Base-by-base conservation (phyloP, 2,113 vertebrate species). In the Phyllostomus discolor region DNA sequence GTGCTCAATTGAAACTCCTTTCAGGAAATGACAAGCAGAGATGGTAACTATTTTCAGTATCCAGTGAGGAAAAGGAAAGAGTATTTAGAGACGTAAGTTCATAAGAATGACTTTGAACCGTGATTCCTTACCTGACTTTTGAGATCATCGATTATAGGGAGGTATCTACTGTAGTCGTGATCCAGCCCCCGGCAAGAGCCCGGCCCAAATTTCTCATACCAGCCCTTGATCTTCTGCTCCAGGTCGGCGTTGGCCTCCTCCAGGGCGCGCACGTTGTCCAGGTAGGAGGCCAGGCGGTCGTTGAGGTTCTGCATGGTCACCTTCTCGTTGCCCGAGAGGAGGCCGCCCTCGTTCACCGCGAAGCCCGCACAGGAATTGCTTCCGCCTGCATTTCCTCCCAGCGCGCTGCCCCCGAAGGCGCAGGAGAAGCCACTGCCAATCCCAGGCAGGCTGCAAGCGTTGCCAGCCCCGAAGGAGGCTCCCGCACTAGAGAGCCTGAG, bases 231-330 rank as follows among this genome's bases (percentile, higher is more conserved):
- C 97, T 99, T 99, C 81, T 91, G 14, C 91, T 99, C 99, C 73
- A 99, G 83, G 28, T 99, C 98, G 0, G 98, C 96, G 0, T 99
- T 99, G 82, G 98, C 97, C 0, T 98, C 98, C 89, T 99, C 98
- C 97, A 99, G 98, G 2, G 98, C 98, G 0, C 94, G 98, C 6
- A 99, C 98, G 43, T 98, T 99, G 12, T 98, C 98, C 98, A 99
- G 98, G 80, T 99, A 99, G 0, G 98, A 99, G 26, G 99, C 99
- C 97, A 99, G 98, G 14, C 99, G 99, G 97, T 70, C 98, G 64
- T 99, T 99, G 92, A 99, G 99, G 94, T 99, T 99, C 98, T 99
- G 99, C 99, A 99, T 99, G 96, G 99, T 99, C 90, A 99, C 99
- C 95, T 99, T 99, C 31, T 99, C 99, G 0, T 97, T 98, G 48